Conservation (phyloP, 2,113 vertebrate genomes). For the Poeciliopsis occidentalis region DNA sequence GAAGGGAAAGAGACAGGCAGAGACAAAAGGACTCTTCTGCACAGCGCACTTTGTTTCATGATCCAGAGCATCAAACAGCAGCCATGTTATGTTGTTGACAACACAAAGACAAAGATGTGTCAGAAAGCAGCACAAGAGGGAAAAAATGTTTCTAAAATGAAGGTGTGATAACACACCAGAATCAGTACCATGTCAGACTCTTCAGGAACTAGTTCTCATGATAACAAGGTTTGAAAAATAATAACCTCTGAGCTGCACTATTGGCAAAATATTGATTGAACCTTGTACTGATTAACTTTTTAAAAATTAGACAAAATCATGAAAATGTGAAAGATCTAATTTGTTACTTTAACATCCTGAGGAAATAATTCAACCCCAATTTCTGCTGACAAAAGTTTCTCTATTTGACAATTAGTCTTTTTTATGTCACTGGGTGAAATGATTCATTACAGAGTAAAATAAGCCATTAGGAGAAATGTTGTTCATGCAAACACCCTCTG, state of each 20-base stretch:
- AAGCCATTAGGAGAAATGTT: background rate
- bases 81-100: background rate
- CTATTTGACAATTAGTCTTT: background rate
- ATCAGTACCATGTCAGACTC: background rate
- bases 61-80: background rate
- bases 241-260: background rate
- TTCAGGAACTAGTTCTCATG: background rate
- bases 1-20: background rate
- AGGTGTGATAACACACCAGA: background rate
- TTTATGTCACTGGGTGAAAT: conserved; percentile 22
- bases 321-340: background rate
- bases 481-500: background rate
- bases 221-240: conserved; percentile 7
- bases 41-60: background rate
- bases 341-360: background rate
- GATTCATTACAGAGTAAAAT: conserved; percentile 10
- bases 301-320: background rate
- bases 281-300: background rate
- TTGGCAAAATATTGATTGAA: background rate
- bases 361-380: background rate
- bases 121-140: conserved; percentile 12
- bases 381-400: background rate
- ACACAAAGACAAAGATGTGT: conserved; percentile 10
- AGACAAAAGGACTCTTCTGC: background rate
- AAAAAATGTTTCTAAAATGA: conserved; percentile 5